phyloP scores from a whole-genome alignment of 2,797 vertebrate species.

The Apogon talboti region DNA sequence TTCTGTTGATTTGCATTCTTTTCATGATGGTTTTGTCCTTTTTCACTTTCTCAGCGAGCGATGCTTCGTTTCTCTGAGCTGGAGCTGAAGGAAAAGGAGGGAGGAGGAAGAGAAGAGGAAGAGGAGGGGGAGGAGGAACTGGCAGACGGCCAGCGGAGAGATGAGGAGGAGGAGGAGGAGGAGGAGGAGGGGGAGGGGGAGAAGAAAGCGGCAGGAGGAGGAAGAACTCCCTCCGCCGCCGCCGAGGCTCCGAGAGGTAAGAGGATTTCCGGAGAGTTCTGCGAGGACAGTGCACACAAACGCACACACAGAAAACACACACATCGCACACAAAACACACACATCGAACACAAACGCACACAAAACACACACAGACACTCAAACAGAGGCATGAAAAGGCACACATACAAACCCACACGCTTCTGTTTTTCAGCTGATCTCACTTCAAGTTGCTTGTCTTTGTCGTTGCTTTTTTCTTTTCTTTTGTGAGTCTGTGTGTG shows the following conservation, averaged over 20 bases:
- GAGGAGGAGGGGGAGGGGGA: slow-evolving; percentile 25
- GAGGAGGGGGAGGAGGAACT: slow-evolving; percentile 79
- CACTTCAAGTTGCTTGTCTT: slow-evolving; percentile 32
- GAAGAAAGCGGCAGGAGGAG: slow-evolving; percentile 25
- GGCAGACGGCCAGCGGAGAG: slow-evolving; percentile 43
- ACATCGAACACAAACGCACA: slow-evolving; percentile 6
- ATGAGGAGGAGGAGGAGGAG: slow-evolving; percentile 6
- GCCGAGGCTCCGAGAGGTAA: slow-evolving; percentile 74
- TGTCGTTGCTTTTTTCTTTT: slow-evolving; percentile 2
- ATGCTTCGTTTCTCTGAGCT: slow-evolving; percentile 97
- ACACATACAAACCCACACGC: slow-evolving; percentile 5
- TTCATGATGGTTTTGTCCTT: slow-evolving; percentile 52
- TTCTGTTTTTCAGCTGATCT: slow-evolving; percentile 23
- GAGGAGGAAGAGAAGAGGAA: slow-evolving; percentile 82
- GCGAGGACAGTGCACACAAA: slow-evolving; percentile 33
- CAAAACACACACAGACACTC: too few relatives aligned
- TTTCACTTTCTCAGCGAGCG: slow-evolving; percentile 84
- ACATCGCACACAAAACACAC: slow-evolving; percentile 8
- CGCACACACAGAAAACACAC: slow-evolving; percentile 16
- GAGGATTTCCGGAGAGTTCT: slow-evolving; percentile 56
- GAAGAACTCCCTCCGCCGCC: slow-evolving; percentile 49
- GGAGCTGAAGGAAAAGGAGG: slow-evolving; percentile 94
- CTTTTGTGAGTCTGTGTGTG: slow-evolving; percentile 9
- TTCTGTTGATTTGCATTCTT: too few relatives aligned
- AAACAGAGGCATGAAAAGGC: too few relatives aligned